A percentile compares a stretch with the other conserved stretches of the same genome.
phyloP scores from a whole-genome alignment of 23 tunicate genomes.

The Trididemnum miniatum region DNA sequence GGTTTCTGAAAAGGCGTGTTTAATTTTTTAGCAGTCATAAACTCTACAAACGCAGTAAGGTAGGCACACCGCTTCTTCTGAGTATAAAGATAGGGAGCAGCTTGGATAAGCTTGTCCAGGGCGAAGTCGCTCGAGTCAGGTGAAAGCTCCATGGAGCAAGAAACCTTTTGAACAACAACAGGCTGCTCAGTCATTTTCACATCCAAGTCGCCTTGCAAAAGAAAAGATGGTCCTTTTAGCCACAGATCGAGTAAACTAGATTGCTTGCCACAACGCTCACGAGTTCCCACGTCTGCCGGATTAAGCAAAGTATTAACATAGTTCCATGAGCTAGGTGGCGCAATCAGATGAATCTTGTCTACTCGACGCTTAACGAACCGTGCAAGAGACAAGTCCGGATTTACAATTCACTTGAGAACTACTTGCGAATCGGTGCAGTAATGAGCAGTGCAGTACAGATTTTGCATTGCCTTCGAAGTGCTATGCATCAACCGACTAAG shows the following conservation, averaged over 20 bases:
- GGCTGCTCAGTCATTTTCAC: not conserved
- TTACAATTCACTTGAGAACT: conserved; percentile 5
- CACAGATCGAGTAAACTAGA: not conserved
- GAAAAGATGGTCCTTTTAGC: not conserved
- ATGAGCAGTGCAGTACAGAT: not conserved
- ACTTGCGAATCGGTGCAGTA: not conserved
- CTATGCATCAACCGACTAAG: not conserved
- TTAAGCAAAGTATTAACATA: not conserved
- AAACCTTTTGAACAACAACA: not conserved
- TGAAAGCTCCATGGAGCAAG: not conserved
- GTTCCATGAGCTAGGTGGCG: not conserved
- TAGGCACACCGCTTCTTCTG: not conserved
- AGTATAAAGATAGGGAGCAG: not conserved
- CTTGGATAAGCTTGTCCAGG: not conserved
- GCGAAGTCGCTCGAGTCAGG: not conserved
- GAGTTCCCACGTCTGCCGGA: not conserved
- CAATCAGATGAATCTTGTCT: not conserved
- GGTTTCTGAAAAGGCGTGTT: not conserved
- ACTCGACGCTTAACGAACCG: not conserved
- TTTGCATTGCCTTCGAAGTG: not conserved
- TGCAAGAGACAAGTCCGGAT: not conserved
- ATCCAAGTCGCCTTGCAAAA: not conserved
- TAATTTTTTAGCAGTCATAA: not conserved
- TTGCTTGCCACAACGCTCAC: not conserved
- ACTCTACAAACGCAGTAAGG: conserved; percentile 8